These are phyloP conservation scores for Anhinga rufa DNA, from an alignment of 2,113 vertebrate species.

Conservation along the genomic window DNA sequence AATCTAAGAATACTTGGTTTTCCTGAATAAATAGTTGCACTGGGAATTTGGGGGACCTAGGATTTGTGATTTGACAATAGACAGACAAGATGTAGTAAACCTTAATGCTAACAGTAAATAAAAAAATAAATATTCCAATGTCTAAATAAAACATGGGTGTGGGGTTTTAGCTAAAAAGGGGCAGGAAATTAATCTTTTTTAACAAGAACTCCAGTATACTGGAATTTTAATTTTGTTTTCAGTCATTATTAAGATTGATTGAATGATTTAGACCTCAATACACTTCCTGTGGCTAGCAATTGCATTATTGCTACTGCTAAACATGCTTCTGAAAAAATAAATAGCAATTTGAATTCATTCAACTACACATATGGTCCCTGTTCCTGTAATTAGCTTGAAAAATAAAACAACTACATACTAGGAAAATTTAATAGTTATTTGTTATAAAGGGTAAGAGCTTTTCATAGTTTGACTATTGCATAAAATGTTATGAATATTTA, in stretches of 20 bases:
- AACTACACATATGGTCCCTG: background rate
- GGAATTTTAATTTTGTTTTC: background rate
- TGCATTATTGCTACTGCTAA: background rate
- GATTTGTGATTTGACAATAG: background rate
- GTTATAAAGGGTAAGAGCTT: background rate
- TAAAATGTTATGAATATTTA: background rate
- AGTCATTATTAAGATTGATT: background rate
- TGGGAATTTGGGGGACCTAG: background rate
- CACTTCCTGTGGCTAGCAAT: background rate
- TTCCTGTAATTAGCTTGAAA: background rate
- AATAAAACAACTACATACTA: background rate
- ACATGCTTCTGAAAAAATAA: background rate
- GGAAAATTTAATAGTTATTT: background rate
- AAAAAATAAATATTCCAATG: background rate
- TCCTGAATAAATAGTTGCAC: background rate
- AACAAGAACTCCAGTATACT: background rate
- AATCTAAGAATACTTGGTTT: background rate
- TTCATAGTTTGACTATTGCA: background rate
- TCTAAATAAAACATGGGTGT: background rate
- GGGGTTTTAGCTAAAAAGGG: background rate
- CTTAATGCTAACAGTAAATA: background rate
- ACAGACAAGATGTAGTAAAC: background rate
- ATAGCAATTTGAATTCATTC: background rate
- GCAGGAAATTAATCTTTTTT: background rate
- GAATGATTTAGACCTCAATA: background rate